phyloP scores from a whole-genome alignment of 2,888 invertebrate genomes.

The Fragum whitleyi region DNA sequence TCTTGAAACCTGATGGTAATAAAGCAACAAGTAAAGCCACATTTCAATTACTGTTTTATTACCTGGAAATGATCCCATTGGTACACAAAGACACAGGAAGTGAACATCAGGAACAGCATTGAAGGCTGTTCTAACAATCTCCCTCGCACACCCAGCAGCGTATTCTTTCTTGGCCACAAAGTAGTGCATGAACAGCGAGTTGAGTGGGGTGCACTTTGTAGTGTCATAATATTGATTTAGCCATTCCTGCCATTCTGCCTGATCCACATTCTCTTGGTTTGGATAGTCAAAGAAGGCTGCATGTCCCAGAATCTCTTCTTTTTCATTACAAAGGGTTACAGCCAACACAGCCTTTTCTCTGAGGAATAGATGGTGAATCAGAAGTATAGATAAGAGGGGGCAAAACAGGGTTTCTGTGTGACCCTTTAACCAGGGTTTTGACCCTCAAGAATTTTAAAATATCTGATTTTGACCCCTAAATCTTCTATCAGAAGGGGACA shows the following conservation, averaged over 20 bases:
- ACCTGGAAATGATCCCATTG: conserved; percentile 82
- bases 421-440: no score
- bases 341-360: conserved; percentile 84
- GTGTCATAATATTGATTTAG: conserved; percentile 73
- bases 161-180: conserved; percentile 84
- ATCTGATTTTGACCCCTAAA: no score
- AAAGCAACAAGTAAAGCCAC: no score
- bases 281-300: conserved; percentile 85
- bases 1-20: no score
- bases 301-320: conserved; percentile 84
- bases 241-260: conserved; percentile 83
- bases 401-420: no score
- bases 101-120: conserved; percentile 84
- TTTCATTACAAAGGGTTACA: conserved; percentile 83
- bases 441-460: no score
- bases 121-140: conserved; percentile 84
- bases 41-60: not conserved
- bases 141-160: conserved; percentile 82
- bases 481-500: no score
- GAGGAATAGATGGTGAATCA: conserved; percentile 30
- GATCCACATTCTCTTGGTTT: conserved; percentile 78
- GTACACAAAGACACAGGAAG: conserved; percentile 82
- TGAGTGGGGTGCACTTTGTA: conserved; percentile 77
- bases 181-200: conserved; percentile 84
- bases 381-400: no score